Conservation (phyloP, 2,113 vertebrate genomes). For the Colius striatus region DNA sequence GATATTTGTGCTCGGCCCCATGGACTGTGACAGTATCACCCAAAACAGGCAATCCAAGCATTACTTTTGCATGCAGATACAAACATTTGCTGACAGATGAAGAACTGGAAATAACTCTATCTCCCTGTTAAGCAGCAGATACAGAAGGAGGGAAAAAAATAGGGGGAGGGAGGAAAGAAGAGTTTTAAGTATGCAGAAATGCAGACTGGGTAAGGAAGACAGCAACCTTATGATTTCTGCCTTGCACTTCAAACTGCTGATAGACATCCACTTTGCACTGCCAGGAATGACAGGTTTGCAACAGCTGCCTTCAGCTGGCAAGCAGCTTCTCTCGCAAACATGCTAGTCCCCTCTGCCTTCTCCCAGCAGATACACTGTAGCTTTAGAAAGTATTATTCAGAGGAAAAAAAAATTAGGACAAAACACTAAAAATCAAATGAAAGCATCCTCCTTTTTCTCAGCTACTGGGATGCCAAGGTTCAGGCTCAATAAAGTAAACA, state of each 20-base stretch:
- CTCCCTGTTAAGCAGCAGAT: not conserved
- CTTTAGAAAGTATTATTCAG: not conserved
- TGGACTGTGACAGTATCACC: not conserved
- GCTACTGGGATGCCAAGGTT: fast-evolving
- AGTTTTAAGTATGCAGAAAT: not conserved
- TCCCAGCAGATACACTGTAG: not conserved
- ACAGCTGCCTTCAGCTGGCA: slow-evolving; percentile 1
- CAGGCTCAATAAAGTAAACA: not conserved
- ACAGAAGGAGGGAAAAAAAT: fast-evolving
- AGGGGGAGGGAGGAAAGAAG: fast-evolving
- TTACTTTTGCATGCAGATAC: not conserved
- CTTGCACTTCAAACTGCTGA: not conserved
- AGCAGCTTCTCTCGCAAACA: not conserved
- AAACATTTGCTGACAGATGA: not conserved
- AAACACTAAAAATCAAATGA: not conserved
- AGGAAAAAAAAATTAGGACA: not conserved
- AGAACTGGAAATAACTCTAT: not conserved
- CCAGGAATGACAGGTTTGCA: not conserved
- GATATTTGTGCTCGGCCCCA: not conserved
- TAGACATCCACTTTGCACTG: not conserved
- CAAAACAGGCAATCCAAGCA: not conserved
- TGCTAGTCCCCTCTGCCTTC: not conserved
- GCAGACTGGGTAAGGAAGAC: not conserved
- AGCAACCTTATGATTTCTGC: not conserved
- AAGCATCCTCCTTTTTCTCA: not conserved